Evolutionary conservation across 2,888 invertebrate species (phyloP).

Genomic region (Crematogaster levior): DNA sequence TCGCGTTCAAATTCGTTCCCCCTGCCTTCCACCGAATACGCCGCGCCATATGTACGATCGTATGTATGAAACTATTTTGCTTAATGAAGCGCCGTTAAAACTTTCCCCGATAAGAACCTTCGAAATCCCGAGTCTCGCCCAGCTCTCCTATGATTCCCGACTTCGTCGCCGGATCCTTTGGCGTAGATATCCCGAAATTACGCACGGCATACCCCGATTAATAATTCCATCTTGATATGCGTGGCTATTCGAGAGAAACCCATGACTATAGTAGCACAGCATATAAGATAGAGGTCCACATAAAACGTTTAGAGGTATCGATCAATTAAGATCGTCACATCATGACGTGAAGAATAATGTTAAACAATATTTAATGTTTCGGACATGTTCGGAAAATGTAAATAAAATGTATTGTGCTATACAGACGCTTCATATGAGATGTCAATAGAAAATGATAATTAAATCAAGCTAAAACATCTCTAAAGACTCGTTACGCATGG

Average conservation of each 20-base stretch:
- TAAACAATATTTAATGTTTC: not conserved
- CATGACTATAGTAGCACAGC: not conserved
- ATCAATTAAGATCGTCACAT: not conserved
- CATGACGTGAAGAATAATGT: not conserved
- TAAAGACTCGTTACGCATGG: not conserved
- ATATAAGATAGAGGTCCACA: not conserved
- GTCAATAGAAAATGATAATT: not conserved
- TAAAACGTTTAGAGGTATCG: not conserved
- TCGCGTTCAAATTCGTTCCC: slow-evolving; percentile 11
- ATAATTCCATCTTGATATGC: slow-evolving; percentile 80
- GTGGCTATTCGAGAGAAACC: slow-evolving; percentile 35
- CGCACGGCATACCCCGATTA: slow-evolving; percentile 70
- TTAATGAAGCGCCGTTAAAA: slow-evolving; percentile 81
- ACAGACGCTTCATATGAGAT: not conserved
- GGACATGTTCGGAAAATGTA: not conserved
- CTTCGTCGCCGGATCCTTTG: slow-evolving; percentile 51
- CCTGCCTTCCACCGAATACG: slow-evolving; percentile 24
- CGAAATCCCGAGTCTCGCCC: slow-evolving; percentile 52
- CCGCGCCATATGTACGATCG: slow-evolving; percentile 2
- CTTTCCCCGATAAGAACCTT: slow-evolving; percentile 77
- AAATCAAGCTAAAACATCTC: no score
- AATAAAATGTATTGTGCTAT: not conserved
- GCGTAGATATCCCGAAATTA: slow-evolving; percentile 78
- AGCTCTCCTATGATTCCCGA: not conserved
- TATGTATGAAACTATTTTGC: slow-evolving; percentile 78